Percentiles rank a stretch among this genome's conserved stretches.
Conservation (phyloP, 2,888 invertebrate species). For the Plagiodera versicolora region DNA sequence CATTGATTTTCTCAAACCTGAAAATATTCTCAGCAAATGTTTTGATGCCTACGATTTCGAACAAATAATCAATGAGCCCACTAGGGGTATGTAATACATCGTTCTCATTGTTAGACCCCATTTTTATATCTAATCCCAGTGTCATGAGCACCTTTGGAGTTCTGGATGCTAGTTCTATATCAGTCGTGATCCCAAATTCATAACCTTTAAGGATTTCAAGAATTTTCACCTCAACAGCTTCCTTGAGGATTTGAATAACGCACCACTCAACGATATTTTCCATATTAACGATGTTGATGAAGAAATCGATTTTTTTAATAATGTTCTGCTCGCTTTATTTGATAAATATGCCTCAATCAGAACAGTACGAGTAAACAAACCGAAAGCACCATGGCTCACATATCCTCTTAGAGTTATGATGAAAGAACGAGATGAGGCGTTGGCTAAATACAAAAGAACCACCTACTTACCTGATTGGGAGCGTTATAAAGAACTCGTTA, state of each 20-base stretch:
- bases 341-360: neutral
- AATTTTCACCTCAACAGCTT: neutral
- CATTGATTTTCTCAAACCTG: neutral
- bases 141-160: neutral
- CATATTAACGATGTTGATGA: neutral
- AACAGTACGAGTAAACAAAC: neutral
- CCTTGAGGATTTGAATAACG: too few species aligned
- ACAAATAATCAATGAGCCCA: neutral
- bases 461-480: neutral
- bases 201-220: neutral
- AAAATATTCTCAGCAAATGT: neutral
- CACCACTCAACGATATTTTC: neutral
- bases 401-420: neutral
- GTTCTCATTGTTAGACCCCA: neutral
- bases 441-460: neutral
- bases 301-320: neutral
- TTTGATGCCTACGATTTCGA: neutral
- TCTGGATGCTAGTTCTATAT: neutral
- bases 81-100: neutral
- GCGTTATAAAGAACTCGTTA: neutral
- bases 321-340: neutral
- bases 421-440: neutral
- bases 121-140: neutral
- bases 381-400: neutral
- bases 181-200: neutral